Evolutionary conservation across 53 echinoderm and acorn worm species (phyloP).

Genomic region (Hippasteria phrygiana): DNA sequence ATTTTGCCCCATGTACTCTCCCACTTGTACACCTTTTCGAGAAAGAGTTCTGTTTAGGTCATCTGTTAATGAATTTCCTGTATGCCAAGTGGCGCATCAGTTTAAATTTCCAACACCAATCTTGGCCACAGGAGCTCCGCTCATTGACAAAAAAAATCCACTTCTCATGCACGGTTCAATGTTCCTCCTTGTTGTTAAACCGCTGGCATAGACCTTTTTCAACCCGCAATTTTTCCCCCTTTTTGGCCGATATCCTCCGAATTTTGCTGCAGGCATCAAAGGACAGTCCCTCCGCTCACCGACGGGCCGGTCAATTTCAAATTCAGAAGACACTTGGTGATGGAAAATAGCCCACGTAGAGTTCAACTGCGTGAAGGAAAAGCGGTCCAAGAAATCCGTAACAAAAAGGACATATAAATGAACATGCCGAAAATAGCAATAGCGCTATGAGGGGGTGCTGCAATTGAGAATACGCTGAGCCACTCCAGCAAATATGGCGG

Average conservation of each 20-base stretch:
- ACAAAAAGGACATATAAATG: constrained; percentile 81
- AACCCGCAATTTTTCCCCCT: constrained; percentile 67
- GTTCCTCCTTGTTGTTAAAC: constrained; percentile 78
- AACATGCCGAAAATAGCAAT: constrained; percentile 86
- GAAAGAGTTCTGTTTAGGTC: constrained; percentile 90
- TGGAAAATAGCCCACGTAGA: constrained; percentile 98
- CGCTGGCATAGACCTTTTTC: constrained; percentile 71
- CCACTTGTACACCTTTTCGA: constrained; percentile 80
- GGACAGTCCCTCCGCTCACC: constrained; percentile 79
- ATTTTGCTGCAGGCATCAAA: constrained; percentile 67
- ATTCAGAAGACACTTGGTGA: constrained; percentile 96
- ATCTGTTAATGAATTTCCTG: constrained; percentile 99
- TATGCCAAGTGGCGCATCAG: constrained; percentile 92
- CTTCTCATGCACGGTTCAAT: constrained; percentile 70
- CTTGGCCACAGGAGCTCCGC: constrained; percentile 72
- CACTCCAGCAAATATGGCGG: constrained; percentile 72
- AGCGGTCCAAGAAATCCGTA: constrained; percentile 79
- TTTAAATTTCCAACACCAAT: constrained; percentile 86
- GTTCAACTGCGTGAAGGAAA: constrained; percentile 76
- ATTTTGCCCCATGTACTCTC: constrained; percentile 88
- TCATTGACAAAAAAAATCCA: constrained; percentile 78
- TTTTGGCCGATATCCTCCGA: constrained; percentile 67
- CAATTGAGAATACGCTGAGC: constrained; percentile 71
- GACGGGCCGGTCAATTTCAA: constrained; percentile 88
- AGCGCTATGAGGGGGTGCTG: constrained; percentile 77